phyloP scores from a whole-genome alignment of 2,113 vertebrate genomes.

The Serilophus lunatus region DNA sequence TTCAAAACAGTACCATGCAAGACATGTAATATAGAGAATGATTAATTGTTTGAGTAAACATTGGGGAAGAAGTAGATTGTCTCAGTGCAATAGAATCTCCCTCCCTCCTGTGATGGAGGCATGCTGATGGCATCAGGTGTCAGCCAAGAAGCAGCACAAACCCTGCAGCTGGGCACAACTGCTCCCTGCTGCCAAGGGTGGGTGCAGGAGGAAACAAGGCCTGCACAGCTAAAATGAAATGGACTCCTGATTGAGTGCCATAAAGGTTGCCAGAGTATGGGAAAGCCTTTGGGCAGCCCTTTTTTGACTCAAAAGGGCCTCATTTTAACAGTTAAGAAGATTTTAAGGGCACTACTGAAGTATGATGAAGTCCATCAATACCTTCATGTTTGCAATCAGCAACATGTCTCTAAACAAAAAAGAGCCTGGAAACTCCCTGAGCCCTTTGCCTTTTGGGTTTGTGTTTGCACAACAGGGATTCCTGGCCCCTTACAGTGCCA shows the following conservation, averaged over 20 bases:
- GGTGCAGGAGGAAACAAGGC: background rate
- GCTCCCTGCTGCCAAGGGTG: fast-evolving
- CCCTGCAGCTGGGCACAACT: background rate
- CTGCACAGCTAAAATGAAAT: background rate
- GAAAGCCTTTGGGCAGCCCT: background rate
- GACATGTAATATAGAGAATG: background rate
- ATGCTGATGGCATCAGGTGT: background rate
- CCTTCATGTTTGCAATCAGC: background rate
- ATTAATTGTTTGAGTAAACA: background rate
- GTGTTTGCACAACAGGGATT: background rate
- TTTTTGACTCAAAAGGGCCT: background rate
- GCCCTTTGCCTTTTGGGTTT: background rate
- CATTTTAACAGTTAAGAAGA: background rate
- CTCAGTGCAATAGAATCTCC: background rate
- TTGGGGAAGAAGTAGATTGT: background rate
- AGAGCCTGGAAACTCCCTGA: background rate
- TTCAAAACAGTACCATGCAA: background rate
- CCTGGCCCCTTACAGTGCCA: background rate
- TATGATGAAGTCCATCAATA: background rate
- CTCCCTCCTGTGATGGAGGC: background rate
- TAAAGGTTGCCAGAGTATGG: fast-evolving
- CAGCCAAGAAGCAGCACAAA: background rate
- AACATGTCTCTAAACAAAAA: fast-evolving
- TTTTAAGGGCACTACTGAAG: background rate
- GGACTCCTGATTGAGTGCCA: background rate